Conservation (phyloP, 1,140 invertebrate species). For the Globodera rostochiensis region DNA sequence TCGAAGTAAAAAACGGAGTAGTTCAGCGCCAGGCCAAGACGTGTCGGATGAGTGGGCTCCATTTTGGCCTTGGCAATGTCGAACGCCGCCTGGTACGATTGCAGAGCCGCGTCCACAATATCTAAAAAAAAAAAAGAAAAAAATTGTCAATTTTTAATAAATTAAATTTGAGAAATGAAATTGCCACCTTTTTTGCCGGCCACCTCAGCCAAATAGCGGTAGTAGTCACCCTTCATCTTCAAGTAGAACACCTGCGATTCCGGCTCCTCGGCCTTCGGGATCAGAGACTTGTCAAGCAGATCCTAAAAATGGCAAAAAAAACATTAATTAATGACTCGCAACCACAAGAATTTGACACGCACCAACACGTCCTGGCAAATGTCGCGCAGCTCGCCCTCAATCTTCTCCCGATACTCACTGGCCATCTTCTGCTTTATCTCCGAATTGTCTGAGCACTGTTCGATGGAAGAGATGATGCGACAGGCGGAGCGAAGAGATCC, state of each 20-base stretch:
- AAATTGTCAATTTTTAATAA: constrained; percentile 8
- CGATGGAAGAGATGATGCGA: constrained; percentile 97
- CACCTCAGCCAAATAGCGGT: constrained; percentile 97
- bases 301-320: constrained; percentile 64
- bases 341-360: background rate
- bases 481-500: constrained; percentile 93
- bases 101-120: constrained; percentile 95
- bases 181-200: constrained; percentile 88
- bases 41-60: constrained; percentile 87
- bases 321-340: no score
- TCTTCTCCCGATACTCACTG: constrained; percentile 94
- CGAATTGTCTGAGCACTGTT: constrained; percentile 89
- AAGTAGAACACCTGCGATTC: constrained; percentile 99
- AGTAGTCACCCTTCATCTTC: constrained; percentile 99
- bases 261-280: constrained; percentile 90
- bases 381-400: constrained; percentile 95
- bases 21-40: constrained; percentile 71
- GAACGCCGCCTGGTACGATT: constrained; percentile 95
- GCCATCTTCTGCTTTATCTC: constrained; percentile 98
- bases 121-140: constrained; percentile 74
- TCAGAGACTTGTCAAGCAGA: constrained; percentile 92
- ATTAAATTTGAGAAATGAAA: background rate
- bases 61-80: constrained; percentile 95
- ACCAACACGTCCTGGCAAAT: constrained; percentile 93
- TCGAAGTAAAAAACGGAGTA: constrained; percentile 98